Evolutionary conservation across 2,888 invertebrate genomes (phyloP).

Genomic region (Gymnocheta viridis): DNA sequence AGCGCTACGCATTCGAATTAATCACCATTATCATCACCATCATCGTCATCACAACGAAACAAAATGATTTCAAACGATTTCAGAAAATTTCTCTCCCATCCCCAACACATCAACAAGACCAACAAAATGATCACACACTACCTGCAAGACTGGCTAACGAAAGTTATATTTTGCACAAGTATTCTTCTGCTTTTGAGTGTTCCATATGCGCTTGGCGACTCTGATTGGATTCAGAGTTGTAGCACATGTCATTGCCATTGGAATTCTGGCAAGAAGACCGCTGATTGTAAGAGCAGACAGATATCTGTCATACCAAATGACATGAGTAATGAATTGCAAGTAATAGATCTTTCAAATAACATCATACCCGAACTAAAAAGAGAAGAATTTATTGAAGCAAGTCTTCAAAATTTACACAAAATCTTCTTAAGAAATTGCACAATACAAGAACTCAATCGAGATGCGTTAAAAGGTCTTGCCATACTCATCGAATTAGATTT

Average conservation of each 20-base stretch:
- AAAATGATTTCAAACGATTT: slow-evolving; percentile 9
- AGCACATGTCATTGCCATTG: slow-evolving; percentile 90
- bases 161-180: slow-evolving; percentile 32
- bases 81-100: background rate
- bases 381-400: slow-evolving; percentile 87
- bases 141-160: slow-evolving; percentile 34
- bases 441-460: slow-evolving; percentile 87
- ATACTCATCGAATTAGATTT: slow-evolving; percentile 92
- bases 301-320: slow-evolving; percentile 87
- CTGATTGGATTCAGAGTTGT: slow-evolving; percentile 81
- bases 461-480: slow-evolving; percentile 89
- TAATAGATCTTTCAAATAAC: slow-evolving; percentile 88
- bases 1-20: background rate
- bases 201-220: slow-evolving; percentile 72
- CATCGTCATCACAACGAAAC: background rate
- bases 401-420: slow-evolving; percentile 91
- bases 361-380: slow-evolving; percentile 86
- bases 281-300: slow-evolving; percentile 88
- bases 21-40: background rate
- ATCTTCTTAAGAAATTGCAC: slow-evolving; percentile 89
- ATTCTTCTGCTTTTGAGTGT: slow-evolving; percentile 69
- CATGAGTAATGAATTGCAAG: slow-evolving; percentile 88
- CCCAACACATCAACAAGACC: background rate
- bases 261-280: slow-evolving; percentile 92
- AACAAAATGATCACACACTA: slow-evolving; percentile 27